Base-by-base conservation (phyloP, 2,888 invertebrate species). In the Synergus laeviventris region DNA sequence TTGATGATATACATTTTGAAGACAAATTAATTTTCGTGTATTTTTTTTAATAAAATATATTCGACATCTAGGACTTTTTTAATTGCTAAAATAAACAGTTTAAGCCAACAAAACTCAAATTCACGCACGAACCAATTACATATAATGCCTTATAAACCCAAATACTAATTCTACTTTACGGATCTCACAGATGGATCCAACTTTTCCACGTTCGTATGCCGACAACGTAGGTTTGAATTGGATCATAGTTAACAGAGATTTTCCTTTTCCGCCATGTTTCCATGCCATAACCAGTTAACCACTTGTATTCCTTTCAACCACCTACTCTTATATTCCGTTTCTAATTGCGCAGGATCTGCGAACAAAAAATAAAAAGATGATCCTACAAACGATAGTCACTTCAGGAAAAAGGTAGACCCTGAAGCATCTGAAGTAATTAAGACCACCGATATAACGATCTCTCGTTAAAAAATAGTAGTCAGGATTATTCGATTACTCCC, bases 381-480 rank as follows among this genome's bases (percentile, higher is more conserved):
- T 56, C 56, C 56, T 18, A 21, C 56, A 56, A 56, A 21, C 56
- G 56, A 56, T 56, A 56, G 21, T 56, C 21, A 21, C 56, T 56
- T 56, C 18, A 56, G 21, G 11, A 56, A 56, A 56, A 56, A 56
- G 56, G 21, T 56, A 56, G 56, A 56, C 56, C 56, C 56, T 56
- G 21, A 11, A 56, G 56, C 56, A 21, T 56, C 21, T 56, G 18
- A 3, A 56, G 18, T 21, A 56, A 56, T 56, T 56, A 56, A 21
- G 56, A 56, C 56, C 21, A 9, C 21, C 21, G 18, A 9, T 56
- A 21, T 56, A 56, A 21, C 56, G 56, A 56, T 21, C 56, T 21
- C 56, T 56, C 56, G 56, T 56, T 56, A 56, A 56, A 56, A 56
- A 56, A 56, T 56, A 56, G 56, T 56, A 21, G 56, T 56, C 12